These are phyloP conservation scores for Brotula barbata DNA, from an alignment of 2,797 vertebrate species.

Conservation along the genomic window DNA sequence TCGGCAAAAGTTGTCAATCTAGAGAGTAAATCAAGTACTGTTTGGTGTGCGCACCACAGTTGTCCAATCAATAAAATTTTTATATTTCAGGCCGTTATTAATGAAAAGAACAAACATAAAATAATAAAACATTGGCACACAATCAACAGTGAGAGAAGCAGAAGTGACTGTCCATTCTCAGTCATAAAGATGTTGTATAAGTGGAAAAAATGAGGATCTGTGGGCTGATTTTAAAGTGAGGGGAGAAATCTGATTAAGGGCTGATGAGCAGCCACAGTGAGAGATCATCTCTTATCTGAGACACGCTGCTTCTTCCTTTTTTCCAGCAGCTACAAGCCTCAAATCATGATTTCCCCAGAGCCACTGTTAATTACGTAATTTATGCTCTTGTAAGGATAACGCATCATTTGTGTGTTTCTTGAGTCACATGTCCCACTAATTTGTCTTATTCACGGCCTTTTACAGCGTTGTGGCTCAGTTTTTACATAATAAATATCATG, in stretches of 20 bases:
- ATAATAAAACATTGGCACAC: constrained; percentile 5
- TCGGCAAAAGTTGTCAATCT: no score
- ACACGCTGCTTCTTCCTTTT: constrained; percentile 2
- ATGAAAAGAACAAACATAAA: background rate
- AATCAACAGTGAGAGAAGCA: constrained; percentile 30
- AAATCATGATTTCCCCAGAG: constrained; percentile 73
- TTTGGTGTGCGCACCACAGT: no score
- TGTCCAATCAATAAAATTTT: background rate
- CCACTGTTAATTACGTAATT: constrained; percentile 70
- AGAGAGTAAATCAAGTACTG: no score
- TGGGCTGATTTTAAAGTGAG: constrained; percentile 21
- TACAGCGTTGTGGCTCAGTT: constrained; percentile 1
- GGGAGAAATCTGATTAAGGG: constrained; percentile 41
- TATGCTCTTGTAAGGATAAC: constrained; percentile 55
- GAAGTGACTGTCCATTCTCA: constrained; percentile 6
- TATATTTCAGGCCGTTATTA: background rate
- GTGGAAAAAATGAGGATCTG: constrained; percentile 13
- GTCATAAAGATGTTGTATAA: constrained; percentile 13
- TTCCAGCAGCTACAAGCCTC: constrained; percentile 47
- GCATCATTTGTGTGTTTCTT: constrained; percentile 38
- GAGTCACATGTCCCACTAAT: constrained; percentile 42
- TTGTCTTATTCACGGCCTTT: constrained; percentile 3
- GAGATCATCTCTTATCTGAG: constrained; percentile 51
- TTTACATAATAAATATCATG: background rate
- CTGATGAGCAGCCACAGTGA: constrained; percentile 53